Conservation (phyloP, 2,113 vertebrate genomes). For the Brienomyrus brachyistius region DNA sequence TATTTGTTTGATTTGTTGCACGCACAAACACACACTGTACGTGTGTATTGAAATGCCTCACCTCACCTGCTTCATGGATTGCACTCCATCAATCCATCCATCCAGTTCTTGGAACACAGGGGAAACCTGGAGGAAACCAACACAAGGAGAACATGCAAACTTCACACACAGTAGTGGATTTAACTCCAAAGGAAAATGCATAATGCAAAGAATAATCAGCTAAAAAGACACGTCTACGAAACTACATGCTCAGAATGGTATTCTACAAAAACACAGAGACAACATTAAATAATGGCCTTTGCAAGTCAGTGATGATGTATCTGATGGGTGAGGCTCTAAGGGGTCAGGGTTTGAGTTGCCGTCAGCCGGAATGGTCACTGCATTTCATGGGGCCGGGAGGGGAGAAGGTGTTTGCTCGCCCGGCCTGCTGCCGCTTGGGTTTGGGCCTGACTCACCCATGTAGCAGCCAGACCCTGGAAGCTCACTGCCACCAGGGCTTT, state of each 20-base stretch:
- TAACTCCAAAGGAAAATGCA: background rate
- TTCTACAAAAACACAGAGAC: background rate
- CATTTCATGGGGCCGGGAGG: background rate
- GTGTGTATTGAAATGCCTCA: background rate
- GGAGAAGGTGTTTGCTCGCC: background rate
- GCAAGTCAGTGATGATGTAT: background rate
- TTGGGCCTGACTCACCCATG: background rate
- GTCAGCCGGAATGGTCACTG: background rate
- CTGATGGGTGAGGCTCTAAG: background rate
- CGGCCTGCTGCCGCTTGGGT: background rate
- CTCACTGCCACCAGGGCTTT: background rate
- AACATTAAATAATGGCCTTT: background rate
- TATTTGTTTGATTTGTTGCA: background rate
- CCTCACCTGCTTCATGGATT: background rate
- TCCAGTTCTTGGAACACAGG: no score
- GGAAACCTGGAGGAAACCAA: no score
- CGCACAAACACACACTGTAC: background rate
- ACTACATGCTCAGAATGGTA: background rate
- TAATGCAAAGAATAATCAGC: background rate
- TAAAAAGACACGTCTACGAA: background rate
- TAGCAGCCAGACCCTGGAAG: background rate
- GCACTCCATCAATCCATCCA: background rate
- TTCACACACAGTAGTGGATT: background rate
- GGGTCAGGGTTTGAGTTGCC: background rate
- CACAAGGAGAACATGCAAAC: background rate